Base-by-base conservation (phyloP, 2,888 invertebrate genomes). In the Neoitamus cyanurus region DNA sequence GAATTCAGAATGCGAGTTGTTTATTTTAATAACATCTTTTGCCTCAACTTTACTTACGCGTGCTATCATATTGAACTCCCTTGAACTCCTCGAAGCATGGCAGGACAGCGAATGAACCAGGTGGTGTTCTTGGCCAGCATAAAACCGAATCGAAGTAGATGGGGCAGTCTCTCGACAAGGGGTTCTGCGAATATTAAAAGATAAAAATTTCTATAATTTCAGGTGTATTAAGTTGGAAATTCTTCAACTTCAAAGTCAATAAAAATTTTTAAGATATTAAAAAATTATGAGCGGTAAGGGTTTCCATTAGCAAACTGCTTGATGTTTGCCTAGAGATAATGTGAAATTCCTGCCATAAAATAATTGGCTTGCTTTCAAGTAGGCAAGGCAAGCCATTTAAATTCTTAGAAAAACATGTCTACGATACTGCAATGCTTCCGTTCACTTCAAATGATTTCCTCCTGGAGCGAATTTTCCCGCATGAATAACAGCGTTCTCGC, bases 41-140 rank as follows among this genome's bases (percentile, higher is more conserved):
- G 58, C 5, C 42, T 30, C 11, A 42, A 70, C 20, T 58, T 46
- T 85, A 95, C 96, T 95, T 92, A 97, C 97, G 94, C 89, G 95
- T 94, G 85, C 94, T 94, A 89, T 97, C 97, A 88, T 97, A 97
- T 86, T 93, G 93, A 80, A 97, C 93, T 82, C 95, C 96, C 87
- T 95, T 93, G 86, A 97, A 93, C 88, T 96, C 95, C 68, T 94
- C 94, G 88, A 97, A 96, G 89, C 97, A 98, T 46, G 95, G 94
- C 86, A 96, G 93, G 4, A 94, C 91, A 0, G 95, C 95, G 84
- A 93, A 91, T 0, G 94, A 93, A 85, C 95, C 95, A 86, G 94
- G 93, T 0, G 93, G 92, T 9, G 97, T 96, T 0, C 94, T 93
- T 7, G 96, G 97, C 97, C 97, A 97, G 90, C 97, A 97, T 28